These are phyloP conservation scores for Harpalus rufipes DNA, from an alignment of 2,888 invertebrate species.

Conservation along the genomic window DNA sequence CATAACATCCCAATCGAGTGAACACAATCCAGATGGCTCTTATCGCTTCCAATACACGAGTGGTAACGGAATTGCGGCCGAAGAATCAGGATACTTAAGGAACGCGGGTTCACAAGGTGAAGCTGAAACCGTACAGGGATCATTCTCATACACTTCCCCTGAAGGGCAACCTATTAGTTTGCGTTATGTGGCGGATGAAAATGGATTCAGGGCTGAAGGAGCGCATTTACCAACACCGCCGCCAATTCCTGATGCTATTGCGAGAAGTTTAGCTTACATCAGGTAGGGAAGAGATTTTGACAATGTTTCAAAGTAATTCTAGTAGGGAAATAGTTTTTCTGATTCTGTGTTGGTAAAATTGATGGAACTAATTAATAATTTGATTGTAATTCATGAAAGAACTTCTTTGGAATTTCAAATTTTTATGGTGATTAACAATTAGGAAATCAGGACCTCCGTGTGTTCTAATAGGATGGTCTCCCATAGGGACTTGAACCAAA, in stretches of 20 bases:
- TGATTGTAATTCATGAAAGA: too few relatives aligned
- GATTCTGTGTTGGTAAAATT: too few relatives aligned
- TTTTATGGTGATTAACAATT: too few relatives aligned
- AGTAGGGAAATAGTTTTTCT: too few relatives aligned
- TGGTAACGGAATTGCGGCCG: conserved; percentile 88
- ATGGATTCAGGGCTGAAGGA: conserved; percentile 87
- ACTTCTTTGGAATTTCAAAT: too few relatives aligned
- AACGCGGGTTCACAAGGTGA: conserved; percentile 84
- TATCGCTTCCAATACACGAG: conserved; percentile 85
- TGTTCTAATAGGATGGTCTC: too few relatives aligned
- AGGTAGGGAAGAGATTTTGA: not conserved
- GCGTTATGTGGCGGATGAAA: conserved; percentile 87
- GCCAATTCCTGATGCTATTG: conserved; percentile 85
- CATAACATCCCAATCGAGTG: conserved; percentile 79
- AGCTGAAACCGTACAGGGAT: conserved; percentile 87
- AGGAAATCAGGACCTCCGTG: too few relatives aligned
- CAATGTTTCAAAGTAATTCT: not conserved
- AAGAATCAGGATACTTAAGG: conserved; percentile 88
- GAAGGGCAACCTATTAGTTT: conserved; percentile 86
- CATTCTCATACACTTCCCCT: conserved; percentile 87
- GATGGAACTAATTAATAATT: too few relatives aligned
- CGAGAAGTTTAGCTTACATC: conserved; percentile 78
- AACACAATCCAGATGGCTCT: conserved; percentile 81
- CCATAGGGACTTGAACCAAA: too few relatives aligned
- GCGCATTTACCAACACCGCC: conserved; percentile 89